A percentile compares a stretch with the other conserved stretches of the same genome.
Conservation (phyloP, 2,113 vertebrate genomes). For the Pica pica region DNA sequence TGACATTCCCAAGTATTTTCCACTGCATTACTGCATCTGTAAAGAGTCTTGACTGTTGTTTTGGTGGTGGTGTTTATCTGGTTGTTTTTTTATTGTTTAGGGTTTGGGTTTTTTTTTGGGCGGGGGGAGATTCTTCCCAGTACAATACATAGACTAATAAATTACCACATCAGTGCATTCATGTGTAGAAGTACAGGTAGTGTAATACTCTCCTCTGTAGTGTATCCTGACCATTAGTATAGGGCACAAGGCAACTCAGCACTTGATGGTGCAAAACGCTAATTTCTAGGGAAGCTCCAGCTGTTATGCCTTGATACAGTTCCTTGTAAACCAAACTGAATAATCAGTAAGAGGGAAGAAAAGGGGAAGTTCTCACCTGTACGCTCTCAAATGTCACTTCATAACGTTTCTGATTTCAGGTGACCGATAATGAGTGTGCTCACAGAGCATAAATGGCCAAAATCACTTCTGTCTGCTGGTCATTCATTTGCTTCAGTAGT, state of each 20-base stretch:
- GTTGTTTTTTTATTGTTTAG: neutral
- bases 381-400: neutral
- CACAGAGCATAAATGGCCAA: neutral
- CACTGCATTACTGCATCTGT: neutral
- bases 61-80: neutral
- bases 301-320: neutral
- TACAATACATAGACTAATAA: neutral
- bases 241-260: neutral
- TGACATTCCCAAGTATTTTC: neutral
- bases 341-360: neutral
- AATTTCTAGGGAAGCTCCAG: neutral
- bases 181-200: neutral
- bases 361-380: neutral
- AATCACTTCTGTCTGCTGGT: neutral
- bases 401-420: neutral
- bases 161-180: neutral
- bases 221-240: neutral
- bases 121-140: neutral
- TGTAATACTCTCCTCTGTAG: neutral
- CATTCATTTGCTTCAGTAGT: neutral
- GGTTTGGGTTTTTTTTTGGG: fast-evolving
- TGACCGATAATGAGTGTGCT: neutral
- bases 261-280: neutral
- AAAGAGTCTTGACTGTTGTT: neutral
- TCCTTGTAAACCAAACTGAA: neutral